phyloP scores from a whole-genome alignment of 2,888 invertebrate species.

The Amphimallon solstitiale region DNA sequence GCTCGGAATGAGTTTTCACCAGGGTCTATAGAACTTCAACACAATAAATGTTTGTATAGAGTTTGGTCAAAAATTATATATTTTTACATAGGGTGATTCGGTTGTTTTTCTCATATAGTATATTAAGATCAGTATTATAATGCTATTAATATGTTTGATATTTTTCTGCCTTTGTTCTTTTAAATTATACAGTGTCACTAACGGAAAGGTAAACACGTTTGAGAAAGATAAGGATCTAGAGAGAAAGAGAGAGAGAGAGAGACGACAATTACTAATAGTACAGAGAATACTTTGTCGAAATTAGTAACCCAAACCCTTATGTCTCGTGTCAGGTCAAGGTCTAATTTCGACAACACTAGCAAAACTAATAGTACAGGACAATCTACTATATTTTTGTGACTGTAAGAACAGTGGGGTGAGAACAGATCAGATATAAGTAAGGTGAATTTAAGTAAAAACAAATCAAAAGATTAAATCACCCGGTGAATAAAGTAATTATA shows the following conservation, averaged over 20 bases:
- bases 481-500: too few species aligned
- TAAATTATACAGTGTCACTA: background rate
- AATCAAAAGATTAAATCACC: background rate
- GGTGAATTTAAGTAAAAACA: conserved; percentile 16
- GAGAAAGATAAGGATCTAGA: conserved; percentile 34
- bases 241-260: conserved; percentile 38
- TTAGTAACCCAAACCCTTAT: background rate
- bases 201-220: conserved; percentile 19
- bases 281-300: conserved; percentile 3
- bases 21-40: too few species aligned
- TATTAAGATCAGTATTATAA: too few species aligned
- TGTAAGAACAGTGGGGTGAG: conserved; percentile 52
- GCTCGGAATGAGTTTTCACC: too few species aligned
- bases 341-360: background rate
- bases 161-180: too few species aligned
- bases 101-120: too few species aligned
- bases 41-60: too few species aligned
- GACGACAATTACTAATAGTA: conserved; percentile 21
- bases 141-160: too few species aligned
- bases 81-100: too few species aligned
- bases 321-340: background rate
- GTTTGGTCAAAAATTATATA: too few species aligned
- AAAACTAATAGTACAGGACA: conserved; percentile 37
- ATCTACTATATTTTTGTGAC: conserved; percentile 48
- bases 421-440: conserved; percentile 41